Evolutionary conservation across 2,888 invertebrate genomes (phyloP).

Genomic region (Folsomia manolachei): DNA sequence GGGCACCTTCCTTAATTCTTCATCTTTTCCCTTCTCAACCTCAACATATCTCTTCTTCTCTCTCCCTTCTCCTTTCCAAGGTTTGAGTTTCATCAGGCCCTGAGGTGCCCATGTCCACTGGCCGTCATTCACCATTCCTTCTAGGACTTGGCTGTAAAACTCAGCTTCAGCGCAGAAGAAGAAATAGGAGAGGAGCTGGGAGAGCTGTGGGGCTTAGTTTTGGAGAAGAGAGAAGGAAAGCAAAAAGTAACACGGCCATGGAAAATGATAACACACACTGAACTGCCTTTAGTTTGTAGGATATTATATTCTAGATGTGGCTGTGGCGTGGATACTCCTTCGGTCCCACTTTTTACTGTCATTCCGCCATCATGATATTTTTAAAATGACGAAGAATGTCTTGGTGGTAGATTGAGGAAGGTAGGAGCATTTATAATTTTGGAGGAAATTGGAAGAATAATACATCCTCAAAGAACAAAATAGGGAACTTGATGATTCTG

Average conservation of each 20-base stretch:
- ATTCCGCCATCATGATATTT: not conserved
- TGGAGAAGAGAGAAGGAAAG: constrained; percentile 10
- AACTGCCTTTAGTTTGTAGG: not conserved
- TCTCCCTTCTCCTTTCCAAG: not conserved
- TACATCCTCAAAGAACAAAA: no score
- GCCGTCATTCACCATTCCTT: not conserved
- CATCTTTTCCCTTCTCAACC: no score
- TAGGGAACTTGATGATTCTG: no score
- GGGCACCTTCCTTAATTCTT: constrained; percentile 9
- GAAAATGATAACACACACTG: constrained; percentile 3
- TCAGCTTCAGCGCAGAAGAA: constrained; percentile 3
- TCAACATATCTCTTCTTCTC: not conserved
- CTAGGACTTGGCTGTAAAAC: not conserved
- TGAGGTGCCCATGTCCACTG: constrained; percentile 6
- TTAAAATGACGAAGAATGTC: no score
- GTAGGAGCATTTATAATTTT: no score
- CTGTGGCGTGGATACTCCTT: no score
- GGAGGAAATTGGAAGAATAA: no score
- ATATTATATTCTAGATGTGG: not conserved
- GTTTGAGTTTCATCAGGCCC: not conserved
- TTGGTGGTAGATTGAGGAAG: no score
- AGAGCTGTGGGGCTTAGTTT: no score
- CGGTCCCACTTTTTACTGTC: not conserved
- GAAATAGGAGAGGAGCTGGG: constrained; percentile 11
- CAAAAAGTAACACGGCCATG: not conserved